Percentiles rank a stretch among this genome's conserved stretches.
phyloP scores from a whole-genome alignment of 2,797 vertebrate genomes.

The Lepus oiostolus region DNA sequence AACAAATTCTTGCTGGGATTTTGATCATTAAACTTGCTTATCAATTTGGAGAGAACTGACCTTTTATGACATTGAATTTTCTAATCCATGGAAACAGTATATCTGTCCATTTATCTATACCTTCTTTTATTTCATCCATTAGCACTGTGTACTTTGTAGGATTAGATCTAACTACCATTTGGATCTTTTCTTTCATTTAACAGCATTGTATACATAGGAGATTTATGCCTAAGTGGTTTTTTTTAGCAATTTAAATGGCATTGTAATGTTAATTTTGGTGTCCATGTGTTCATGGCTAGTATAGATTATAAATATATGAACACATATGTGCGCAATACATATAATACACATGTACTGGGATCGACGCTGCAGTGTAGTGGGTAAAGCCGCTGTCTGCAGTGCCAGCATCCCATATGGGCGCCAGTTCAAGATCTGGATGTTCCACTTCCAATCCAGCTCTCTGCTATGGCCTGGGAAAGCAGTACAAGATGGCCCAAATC shows the following conservation, averaged over 20 bases:
- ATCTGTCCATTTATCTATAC: not conserved
- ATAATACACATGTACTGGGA: too few relatives aligned
- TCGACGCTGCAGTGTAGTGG: too few relatives aligned
- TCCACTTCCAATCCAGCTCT: too few relatives aligned
- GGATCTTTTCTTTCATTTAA: too few relatives aligned
- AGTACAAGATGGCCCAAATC: too few relatives aligned
- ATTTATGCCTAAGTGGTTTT: not conserved
- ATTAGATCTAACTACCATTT: too few relatives aligned
- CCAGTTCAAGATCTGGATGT: too few relatives aligned
- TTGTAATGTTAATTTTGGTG: not conserved
- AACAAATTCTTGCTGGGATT: not conserved
- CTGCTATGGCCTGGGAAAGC: too few relatives aligned
- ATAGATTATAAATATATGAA: not conserved
- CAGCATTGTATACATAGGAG: too few relatives aligned
- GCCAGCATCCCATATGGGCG: too few relatives aligned
- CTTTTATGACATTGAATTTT: conserved; percentile 17
- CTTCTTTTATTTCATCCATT: not conserved
- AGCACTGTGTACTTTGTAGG: not conserved
- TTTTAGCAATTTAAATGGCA: not conserved
- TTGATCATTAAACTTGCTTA: not conserved
- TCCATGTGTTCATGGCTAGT: not conserved
- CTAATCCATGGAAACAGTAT: not conserved
- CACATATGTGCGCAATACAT: too few relatives aligned
- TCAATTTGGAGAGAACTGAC: not conserved
- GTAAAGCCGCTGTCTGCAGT: too few relatives aligned